phyloP scores from a whole-genome alignment of 2,888 invertebrate species.

The Xanthorhoe spadicearia region DNA sequence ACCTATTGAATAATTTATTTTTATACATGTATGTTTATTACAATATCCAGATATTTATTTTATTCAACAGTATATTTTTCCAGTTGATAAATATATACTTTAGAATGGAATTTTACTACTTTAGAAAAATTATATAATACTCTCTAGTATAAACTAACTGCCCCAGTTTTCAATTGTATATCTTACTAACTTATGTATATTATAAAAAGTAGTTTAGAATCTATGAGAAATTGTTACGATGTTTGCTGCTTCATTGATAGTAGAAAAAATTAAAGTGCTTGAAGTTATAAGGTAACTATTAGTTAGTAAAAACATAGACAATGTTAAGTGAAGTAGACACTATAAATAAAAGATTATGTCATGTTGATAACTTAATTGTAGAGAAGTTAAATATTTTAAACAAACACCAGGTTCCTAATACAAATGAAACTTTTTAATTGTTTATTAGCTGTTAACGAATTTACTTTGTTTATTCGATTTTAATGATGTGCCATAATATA shows the following conservation, averaged over 20 bases:
- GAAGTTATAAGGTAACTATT: conserved; percentile 17
- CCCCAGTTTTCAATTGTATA: conserved; percentile 2
- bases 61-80: conserved; percentile 3
- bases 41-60: conserved; percentile 7
- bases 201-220: conserved; percentile 8
- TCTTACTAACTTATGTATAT: background rate
- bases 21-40: conserved; percentile 4
- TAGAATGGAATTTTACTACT: background rate
- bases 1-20: conserved; percentile 8
- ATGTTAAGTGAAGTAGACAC: conserved; percentile 20
- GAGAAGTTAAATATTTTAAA: conserved; percentile 4
- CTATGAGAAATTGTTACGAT: background rate
- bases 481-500: conserved; percentile 42
- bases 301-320: conserved; percentile 16
- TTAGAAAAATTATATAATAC: background rate
- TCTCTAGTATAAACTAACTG: background rate
- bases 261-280: conserved; percentile 11
- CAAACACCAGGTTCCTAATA: conserved; percentile 8
- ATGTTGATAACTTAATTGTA: conserved; percentile 12
- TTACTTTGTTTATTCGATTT: conserved; percentile 32
- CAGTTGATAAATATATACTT: background rate
- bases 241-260: conserved; percentile 2
- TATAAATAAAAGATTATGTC: conserved; percentile 21
- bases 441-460: conserved; percentile 16
- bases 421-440: conserved; percentile 7